These are phyloP conservation scores for Piscicola geometra DNA, from an alignment of 2,888 invertebrate species.

Conservation along the genomic window DNA sequence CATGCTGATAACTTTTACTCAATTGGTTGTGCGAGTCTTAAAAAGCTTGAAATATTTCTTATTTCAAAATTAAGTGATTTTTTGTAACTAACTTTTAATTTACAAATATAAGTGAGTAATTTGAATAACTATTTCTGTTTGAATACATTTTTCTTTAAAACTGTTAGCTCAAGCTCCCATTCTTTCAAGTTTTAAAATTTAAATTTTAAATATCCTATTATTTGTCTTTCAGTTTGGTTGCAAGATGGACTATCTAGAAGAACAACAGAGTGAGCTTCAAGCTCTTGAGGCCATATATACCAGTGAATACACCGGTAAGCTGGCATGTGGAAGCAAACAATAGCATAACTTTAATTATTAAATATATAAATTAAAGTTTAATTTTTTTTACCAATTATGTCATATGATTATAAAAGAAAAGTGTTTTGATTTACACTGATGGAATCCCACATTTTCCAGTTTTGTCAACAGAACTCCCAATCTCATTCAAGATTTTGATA, in stretches of 20 bases:
- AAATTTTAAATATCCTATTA: neutral
- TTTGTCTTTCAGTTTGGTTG: no score
- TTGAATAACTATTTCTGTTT: no score
- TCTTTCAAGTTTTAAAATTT: neutral
- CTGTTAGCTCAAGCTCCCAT: neutral
- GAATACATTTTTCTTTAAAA: neutral
- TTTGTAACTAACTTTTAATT: no score
- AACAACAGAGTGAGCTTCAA: neutral
- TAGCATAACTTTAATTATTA: neutral
- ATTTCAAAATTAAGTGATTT: no score
- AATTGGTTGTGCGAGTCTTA: no score
- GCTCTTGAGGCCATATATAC: conserved; percentile 4
- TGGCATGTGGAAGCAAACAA: neutral
- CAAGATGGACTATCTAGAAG: neutral
- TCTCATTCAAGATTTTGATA: neutral
- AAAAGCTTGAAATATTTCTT: no score
- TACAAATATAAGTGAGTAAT: no score
- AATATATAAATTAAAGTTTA: no score
- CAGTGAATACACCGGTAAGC: neutral
- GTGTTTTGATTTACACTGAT: no score
- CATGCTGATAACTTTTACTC: no score
- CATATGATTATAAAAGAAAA: no score
- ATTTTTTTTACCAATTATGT: no score
- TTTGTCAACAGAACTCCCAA: conserved; percentile 3
- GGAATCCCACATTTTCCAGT: neutral